These are phyloP conservation scores for Reinhardtius hippoglossoides DNA, from an alignment of 2,113 vertebrate genomes.

Conservation along the genomic window DNA sequence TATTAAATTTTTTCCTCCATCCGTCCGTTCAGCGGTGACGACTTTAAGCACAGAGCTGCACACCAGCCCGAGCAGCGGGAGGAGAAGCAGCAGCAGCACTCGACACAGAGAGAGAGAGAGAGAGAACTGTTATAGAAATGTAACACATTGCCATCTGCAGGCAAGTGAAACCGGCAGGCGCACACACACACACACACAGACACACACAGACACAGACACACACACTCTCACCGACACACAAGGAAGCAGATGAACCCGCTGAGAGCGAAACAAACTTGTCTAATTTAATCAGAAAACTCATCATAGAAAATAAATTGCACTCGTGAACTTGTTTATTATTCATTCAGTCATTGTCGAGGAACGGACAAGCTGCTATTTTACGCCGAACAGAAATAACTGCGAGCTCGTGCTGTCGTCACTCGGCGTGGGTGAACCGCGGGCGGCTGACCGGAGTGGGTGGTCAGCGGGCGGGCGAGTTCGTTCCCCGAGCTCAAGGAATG, in stretches of 20 bases:
- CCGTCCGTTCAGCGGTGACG: conserved; percentile 36
- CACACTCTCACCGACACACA: not conserved
- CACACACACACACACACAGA: conserved; percentile 23
- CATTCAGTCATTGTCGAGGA: conserved; percentile 53
- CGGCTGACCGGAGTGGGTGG: conserved; percentile 9
- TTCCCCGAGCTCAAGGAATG: not conserved
- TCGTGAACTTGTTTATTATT: conserved; percentile 68
- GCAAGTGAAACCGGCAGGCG: conserved; percentile 62
- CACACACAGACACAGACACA: conserved; percentile 37
- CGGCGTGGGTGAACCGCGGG: not conserved
- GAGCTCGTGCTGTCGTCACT: not conserved
- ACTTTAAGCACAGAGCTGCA: conserved; percentile 52
- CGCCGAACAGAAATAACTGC: conserved; percentile 21
- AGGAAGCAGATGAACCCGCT: conserved; percentile 60
- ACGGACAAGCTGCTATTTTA: conserved; percentile 55
- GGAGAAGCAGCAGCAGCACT: conserved; percentile 44
- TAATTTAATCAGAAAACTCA: conserved; percentile 74
- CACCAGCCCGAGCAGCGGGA: conserved; percentile 52
- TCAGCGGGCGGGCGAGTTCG: not conserved
- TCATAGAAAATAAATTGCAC: conserved; percentile 70
- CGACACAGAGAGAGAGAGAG: conserved; percentile 19
- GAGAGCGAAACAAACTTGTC: conserved; percentile 72
- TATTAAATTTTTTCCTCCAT: not conserved
- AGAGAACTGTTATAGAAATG: conserved; percentile 65
- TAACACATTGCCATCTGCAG: conserved; percentile 79